These are phyloP conservation scores for Phyllostomus hastatus DNA, from an alignment of 2,113 vertebrate genomes.

Conservation along the genomic window DNA sequence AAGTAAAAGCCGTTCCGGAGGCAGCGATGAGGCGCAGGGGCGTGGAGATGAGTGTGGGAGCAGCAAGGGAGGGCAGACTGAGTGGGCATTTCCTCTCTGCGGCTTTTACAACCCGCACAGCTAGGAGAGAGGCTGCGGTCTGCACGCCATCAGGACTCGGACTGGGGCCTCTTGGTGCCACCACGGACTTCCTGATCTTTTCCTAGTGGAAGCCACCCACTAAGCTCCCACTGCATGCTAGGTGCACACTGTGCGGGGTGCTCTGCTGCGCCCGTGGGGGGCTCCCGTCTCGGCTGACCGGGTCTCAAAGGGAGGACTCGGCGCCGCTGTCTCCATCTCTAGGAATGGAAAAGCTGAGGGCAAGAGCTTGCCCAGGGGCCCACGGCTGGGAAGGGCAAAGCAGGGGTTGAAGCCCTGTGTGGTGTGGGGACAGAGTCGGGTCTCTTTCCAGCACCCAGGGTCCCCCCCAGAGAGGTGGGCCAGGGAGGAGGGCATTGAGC, in stretches of 20 bases:
- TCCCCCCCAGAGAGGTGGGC: not conserved
- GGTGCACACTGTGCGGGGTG: accelerated
- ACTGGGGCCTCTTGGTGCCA: not conserved
- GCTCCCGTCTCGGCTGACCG: not conserved
- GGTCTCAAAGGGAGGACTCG: not conserved
- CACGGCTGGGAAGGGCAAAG: not conserved
- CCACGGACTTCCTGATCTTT: not conserved
- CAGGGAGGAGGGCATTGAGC: too few relatives aligned
- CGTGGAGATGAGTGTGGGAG: not conserved
- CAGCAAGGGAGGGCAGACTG: not conserved
- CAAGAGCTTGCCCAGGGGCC: not conserved
- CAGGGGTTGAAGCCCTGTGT: not conserved
- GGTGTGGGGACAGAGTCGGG: too few relatives aligned
- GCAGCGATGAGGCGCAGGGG: not conserved
- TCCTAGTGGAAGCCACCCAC: not conserved
- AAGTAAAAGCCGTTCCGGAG: not conserved
- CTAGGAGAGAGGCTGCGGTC: not conserved
- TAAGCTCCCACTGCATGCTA: not conserved
- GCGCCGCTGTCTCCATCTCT: not conserved
- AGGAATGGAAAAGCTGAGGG: too few relatives aligned
- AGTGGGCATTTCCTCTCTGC: not conserved
- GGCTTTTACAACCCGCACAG: not conserved
- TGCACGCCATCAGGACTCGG: not conserved
- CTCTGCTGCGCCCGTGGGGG: accelerated
- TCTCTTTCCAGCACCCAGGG: not conserved